These are phyloP conservation scores for Cirrhinus mrigala DNA, from an alignment of 2,797 vertebrate genomes.

Conservation along the genomic window DNA sequence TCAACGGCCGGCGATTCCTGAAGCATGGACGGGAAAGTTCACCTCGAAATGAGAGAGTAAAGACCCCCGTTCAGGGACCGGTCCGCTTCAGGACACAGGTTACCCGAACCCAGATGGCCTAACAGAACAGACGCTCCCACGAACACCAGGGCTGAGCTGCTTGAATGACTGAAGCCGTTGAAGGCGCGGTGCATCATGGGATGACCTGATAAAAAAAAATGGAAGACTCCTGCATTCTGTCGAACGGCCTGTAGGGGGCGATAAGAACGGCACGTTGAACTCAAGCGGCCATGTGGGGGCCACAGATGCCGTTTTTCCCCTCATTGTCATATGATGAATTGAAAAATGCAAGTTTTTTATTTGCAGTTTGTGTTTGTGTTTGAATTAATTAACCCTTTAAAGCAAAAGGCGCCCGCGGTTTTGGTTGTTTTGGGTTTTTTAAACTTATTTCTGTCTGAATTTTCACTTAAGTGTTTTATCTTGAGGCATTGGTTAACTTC, in stretches of 20 bases:
- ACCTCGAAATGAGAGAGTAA: not conserved
- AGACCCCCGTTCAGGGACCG: constrained; percentile 26
- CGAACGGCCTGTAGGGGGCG: constrained; percentile 25
- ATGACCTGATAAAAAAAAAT: constrained; percentile 57
- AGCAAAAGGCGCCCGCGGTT: not conserved
- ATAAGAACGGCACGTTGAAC: not conserved
- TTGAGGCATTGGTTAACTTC: not conserved
- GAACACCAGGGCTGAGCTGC: constrained; percentile 45
- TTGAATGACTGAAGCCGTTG: constrained; percentile 85
- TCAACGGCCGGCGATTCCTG: constrained; percentile 34
- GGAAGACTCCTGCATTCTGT: not conserved
- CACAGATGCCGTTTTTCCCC: not conserved
- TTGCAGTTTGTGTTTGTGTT: not conserved
- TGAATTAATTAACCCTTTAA: not conserved
- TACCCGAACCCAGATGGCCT: constrained; percentile 53
- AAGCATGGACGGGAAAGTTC: constrained; percentile 41
- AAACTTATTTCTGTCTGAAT: not conserved
- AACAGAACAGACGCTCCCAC: constrained; percentile 43
- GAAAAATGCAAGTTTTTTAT: not conserved
- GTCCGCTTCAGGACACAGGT: constrained; percentile 55
- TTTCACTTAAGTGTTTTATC: not conserved
- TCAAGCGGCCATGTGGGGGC: constrained; percentile 3
- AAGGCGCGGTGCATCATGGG: constrained; percentile 84
- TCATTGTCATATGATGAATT: not conserved
- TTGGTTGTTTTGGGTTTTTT: not conserved